Conservation (phyloP, 2,888 invertebrate genomes). For the Argyresthia albistria region DNA sequence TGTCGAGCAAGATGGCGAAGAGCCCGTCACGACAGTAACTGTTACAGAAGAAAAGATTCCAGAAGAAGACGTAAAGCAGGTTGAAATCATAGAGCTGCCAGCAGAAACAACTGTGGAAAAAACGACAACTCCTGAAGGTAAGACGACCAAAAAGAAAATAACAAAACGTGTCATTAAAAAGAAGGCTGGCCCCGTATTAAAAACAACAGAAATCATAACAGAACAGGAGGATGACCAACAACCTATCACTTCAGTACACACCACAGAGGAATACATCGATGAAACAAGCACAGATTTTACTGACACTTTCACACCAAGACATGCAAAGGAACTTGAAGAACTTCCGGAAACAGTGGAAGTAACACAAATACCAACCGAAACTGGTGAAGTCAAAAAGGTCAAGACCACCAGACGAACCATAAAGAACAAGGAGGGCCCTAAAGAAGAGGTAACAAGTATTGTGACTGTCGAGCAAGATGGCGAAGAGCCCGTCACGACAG, state of each 20-base stretch:
- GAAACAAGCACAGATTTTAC: conserved; percentile 5
- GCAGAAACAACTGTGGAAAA: conserved; percentile 27
- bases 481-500: conserved; percentile 8
- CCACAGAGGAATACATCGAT: conserved; percentile 8
- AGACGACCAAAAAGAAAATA: conserved; percentile 17
- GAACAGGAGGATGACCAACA: conserved; percentile 27
- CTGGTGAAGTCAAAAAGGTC: conserved; percentile 14
- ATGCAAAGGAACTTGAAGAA: conserved; percentile 12
- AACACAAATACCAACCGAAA: conserved; percentile 17
- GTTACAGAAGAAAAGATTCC: conserved; percentile 17
- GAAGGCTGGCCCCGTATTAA: conserved; percentile 29
- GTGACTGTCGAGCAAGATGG: conserved; percentile 20
- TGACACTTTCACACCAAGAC: conserved; percentile 1
- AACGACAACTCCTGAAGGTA: conserved; percentile 8
- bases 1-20: conserved; percentile 21
- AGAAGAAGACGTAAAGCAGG: conserved; percentile 21
- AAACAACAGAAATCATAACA: conserved; percentile 31
- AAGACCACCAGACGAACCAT: conserved; percentile 16
- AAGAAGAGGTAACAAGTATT: conserved; percentile 20
- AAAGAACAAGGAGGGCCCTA: conserved; percentile 13
- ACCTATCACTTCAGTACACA: conserved; percentile 17
- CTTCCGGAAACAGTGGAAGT: conserved; percentile 8
- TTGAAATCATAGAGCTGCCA: conserved; percentile 27
- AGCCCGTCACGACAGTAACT: not conserved
- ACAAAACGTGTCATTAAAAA: conserved; percentile 28